These are phyloP conservation scores for Morphnarchus princeps DNA, from an alignment of 2,113 vertebrate genomes.

Conservation along the genomic window DNA sequence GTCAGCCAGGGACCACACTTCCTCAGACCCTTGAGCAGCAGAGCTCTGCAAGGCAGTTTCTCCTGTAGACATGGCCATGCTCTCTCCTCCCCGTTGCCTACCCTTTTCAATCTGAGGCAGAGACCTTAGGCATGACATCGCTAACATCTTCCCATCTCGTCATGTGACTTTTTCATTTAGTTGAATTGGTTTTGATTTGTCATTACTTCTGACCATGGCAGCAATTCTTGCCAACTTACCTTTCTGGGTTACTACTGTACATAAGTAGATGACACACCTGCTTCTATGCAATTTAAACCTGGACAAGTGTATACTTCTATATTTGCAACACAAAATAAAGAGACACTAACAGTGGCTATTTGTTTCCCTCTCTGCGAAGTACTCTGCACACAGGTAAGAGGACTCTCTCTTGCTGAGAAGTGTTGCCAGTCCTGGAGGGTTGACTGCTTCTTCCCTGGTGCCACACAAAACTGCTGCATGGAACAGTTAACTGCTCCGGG, in stretches of 20 bases:
- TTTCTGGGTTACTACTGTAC: neutral
- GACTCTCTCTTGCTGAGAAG: neutral
- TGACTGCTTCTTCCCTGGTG: neutral
- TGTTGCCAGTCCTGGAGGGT: neutral
- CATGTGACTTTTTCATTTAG: neutral
- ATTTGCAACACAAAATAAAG: slow-evolving; percentile 73
- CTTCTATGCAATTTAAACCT: slow-evolving; percentile 72
- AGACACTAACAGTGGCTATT: neutral
- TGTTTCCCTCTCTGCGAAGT: neutral
- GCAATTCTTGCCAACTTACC: neutral
- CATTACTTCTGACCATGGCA: neutral
- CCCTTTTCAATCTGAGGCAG: neutral
- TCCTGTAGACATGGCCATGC: neutral
- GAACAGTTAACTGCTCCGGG: neutral
- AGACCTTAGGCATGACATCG: neutral
- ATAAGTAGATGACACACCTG: neutral
- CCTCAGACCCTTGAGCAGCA: neutral
- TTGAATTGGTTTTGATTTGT: neutral
- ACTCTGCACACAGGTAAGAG: neutral
- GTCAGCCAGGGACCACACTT: neutral
- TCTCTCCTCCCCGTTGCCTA: neutral
- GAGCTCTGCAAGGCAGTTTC: neutral
- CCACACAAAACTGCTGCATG: neutral
- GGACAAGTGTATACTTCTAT: slow-evolving; percentile 42
- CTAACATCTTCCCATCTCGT: neutral